Evolutionary conservation across 1,140 invertebrate species (phyloP), one percentile per base, ranked within the genome.

Genomic region (Danaus melanippus): DNA sequence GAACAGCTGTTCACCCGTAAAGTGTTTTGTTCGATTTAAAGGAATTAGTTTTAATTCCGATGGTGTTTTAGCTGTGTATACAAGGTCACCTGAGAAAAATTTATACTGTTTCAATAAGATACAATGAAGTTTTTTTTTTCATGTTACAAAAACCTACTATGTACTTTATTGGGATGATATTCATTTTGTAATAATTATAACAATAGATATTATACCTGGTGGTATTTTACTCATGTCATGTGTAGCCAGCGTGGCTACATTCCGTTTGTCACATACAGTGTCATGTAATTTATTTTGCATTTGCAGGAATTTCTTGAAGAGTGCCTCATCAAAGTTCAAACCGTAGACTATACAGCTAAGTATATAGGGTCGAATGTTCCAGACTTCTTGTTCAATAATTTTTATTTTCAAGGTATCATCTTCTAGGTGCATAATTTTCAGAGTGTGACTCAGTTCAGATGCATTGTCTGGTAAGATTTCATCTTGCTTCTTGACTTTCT

Each of bases 281-380:
- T 95, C 93, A 79, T 96, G 94, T 9, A 96, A 80, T 75, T 91
- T 94, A 1, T 92, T 95, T 87, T 96, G 94, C 66, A 94, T 71
- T 67, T 92, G 90, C 60, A 96, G 93, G 66, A 96, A 95, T 75
- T 92, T 92, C 69, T 93, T 95, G 59, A 95, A 92, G 40, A 72
- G 89, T 0, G 87, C 82, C 42, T 91, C 89, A 42, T 88, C 90
- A 54, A 96, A 92, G 46, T 87, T 82, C 5, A 95, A 66, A 62
- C 92, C 89, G 56, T 85, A 88, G 1, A 96, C 82, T 40, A 95
- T 88, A 75, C 94, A 95, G 64, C 91, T 92, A 8, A 93, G 83
- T 53, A 96, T 92, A 67, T 91, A 91, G 5, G 92, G 92, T 56
- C 94, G 84, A 9, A 95, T 87, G 50, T 67, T 75, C 59, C 88